Base-by-base conservation (phyloP, 1,140 invertebrate species). In the Trichomalopsis sarcophagae region DNA sequence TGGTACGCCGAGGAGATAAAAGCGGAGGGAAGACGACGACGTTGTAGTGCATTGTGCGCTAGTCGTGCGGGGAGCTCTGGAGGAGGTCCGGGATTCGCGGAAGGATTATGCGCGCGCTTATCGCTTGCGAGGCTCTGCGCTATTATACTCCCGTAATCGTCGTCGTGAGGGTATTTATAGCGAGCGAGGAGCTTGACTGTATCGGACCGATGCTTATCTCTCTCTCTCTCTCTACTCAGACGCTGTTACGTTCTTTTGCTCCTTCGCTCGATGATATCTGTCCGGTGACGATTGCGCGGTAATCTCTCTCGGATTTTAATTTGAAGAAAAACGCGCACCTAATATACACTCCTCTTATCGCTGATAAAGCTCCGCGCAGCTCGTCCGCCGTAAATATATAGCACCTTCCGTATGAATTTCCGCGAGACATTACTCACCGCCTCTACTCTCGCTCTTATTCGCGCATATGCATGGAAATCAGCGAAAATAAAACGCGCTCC, bases 311-410 rank as follows among this genome's bases (percentile, higher is more conserved):
- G 10, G 10, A 44, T 44, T 44, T 44, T 44, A 7, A 44, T 44
- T 44, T 44, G 1, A 44, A 44, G 40, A 44, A 44, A 44, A 9
- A 44, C 33, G 74, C 11, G 23, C 9, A 21, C 47, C 75, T 55
- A 55, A 77, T 77, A 77, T 77, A 17, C 17, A 55, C 47, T 55
- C 47, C 27, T 44, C 7, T 44, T 10, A 14, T 77, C 75, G 75
- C 75, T 55, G 76, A 79, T 79, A 79, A 77, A 77, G 44, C 44
- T 36, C 75, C 2, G n/a, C 23, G n/a, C 23, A 23, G 23, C 40
- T 9, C 40, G 6, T 44, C 75, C 9, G n/a, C 11, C 10, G 23
- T 77, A 77, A 55, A 77, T 47, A 77, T 47, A 77, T 77, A 77
- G 23, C 7, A n/a, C n/a, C 14, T 55, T 55, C 50, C 44, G 75